Evolutionary conservation across 2,113 vertebrate species (phyloP), one percentile per base, ranked within the genome.

Genomic region (Seriola dumerili): DNA sequence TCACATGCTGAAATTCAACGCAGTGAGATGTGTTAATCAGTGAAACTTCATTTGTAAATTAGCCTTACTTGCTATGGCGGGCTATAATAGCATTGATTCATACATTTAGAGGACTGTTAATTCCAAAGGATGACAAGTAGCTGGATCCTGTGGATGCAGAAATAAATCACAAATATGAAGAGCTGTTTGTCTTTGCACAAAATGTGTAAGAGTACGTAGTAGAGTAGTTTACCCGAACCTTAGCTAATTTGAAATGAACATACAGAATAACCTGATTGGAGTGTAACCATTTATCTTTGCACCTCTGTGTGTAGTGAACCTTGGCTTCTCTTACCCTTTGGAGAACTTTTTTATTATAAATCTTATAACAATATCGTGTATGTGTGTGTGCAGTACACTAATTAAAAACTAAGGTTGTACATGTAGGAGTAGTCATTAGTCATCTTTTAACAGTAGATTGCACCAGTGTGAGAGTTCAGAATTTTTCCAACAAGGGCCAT

Each of bases 391-490:
- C 5, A 5, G 50, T 29, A 21, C 42, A 44, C 40, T 58, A 44
- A 72, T 68, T 64, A 78, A 23, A 64, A 65, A 69, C 4, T 8
- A 23, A n/a, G 42, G 19, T 42, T 69, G 7, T 21, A 42, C 64
- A 54, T 44, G n/a, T 25, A 67, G 59, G 7, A 3, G 6, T 9
- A 61, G 38, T 58, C 64, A 64, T 64, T 65, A 46, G 4, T 78
- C 46, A 61, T 77, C 42, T 70, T 66, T 69, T 70, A 75, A 72
- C n/a, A 76, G 62, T 44, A 50, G 13, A 59, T 44, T 54, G 36
- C 62, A 52, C 19, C 34, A 29, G 36, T 72, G 66, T 62, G 9
- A 66, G 13, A 13, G 44, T 70, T 83, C 25, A 23, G 14, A 57
- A 42, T 21, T 63, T 36, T 12, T 21, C 34, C 19, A 48, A 14